phyloP scores from a whole-genome alignment of 2,113 vertebrate genomes.

The Vulpes vulpes region DNA sequence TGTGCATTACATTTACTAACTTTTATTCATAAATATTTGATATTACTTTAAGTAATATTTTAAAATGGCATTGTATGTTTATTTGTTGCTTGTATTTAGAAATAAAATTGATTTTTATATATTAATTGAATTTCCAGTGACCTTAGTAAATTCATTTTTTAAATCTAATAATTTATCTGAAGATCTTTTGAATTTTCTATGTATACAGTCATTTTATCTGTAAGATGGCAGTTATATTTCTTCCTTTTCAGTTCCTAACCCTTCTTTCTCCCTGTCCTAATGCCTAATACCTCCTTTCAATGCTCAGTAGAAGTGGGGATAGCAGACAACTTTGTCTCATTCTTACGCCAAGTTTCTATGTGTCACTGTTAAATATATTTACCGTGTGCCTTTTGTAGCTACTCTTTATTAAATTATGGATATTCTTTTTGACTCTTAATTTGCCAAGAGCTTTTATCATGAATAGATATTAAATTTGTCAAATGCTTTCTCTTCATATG shows the following conservation, averaged over 20 bases:
- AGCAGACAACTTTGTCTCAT: not conserved
- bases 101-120: conserved; percentile 13
- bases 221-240: not conserved
- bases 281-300: not conserved
- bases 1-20: not conserved
- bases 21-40: not conserved
- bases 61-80: not conserved
- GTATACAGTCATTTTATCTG: not conserved
- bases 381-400: not conserved
- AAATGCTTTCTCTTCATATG: conserved; percentile 5
- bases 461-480: conserved; percentile 22
- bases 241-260: not conserved
- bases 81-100: not conserved
- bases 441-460: not conserved
- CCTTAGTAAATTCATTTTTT: not conserved
- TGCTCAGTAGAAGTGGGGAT: not conserved
- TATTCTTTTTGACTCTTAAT: conserved; percentile 6
- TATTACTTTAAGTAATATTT: conserved; percentile 29
- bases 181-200: not conserved
- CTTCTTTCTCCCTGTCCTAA: not conserved
- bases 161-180: conserved; percentile 32
- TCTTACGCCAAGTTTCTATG: not conserved
- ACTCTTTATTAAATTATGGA: not conserved
- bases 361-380: conserved; percentile 31
- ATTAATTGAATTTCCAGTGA: not conserved